A percentile compares a stretch with the other conserved stretches of the same genome.
Evolutionary conservation across 2,888 invertebrate genomes (phyloP).

Genomic region (Protodeltote pygarga): DNA sequence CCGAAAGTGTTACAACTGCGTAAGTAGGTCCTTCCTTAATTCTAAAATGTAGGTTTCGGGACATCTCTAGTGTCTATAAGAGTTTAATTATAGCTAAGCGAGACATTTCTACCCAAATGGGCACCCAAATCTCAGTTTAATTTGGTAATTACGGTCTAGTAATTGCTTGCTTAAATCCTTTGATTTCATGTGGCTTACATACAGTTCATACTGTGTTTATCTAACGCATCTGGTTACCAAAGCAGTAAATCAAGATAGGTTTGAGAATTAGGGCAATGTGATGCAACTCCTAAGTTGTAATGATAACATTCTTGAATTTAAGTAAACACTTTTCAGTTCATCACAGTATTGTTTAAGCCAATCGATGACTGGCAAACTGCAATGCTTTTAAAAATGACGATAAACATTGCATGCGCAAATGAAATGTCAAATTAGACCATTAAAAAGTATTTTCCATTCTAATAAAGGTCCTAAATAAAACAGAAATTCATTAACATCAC

Average conservation of each 20-base stretch:
- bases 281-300: conserved; percentile 3
- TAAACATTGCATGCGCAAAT: too few relatives aligned
- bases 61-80: conserved; percentile 12
- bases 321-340: too few relatives aligned
- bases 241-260: conserved; percentile 35
- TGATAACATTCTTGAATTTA: conserved; percentile 1
- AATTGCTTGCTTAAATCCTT: conserved; percentile 55
- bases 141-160: conserved; percentile 59
- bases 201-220: conserved; percentile 34
- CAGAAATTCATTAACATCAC: conserved; percentile 21
- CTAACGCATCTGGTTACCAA: conserved; percentile 39
- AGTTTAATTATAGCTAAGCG: conserved; percentile 16
- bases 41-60: conserved; percentile 2
- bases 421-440: too few relatives aligned
- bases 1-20: too few relatives aligned
- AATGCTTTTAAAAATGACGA: too few relatives aligned
- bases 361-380: too few relatives aligned
- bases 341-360: neutral
- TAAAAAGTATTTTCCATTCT: too few relatives aligned
- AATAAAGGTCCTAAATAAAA: conserved; percentile 26
- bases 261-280: conserved; percentile 29
- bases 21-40: too few relatives aligned
- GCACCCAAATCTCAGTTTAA: conserved; percentile 48
- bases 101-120: conserved; percentile 19
- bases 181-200: conserved; percentile 43